A percentile compares a stretch with the other conserved stretches of the same genome.
phyloP scores from a whole-genome alignment of 2,113 vertebrate genomes.

The Rhadina sibilatrix region DNA sequence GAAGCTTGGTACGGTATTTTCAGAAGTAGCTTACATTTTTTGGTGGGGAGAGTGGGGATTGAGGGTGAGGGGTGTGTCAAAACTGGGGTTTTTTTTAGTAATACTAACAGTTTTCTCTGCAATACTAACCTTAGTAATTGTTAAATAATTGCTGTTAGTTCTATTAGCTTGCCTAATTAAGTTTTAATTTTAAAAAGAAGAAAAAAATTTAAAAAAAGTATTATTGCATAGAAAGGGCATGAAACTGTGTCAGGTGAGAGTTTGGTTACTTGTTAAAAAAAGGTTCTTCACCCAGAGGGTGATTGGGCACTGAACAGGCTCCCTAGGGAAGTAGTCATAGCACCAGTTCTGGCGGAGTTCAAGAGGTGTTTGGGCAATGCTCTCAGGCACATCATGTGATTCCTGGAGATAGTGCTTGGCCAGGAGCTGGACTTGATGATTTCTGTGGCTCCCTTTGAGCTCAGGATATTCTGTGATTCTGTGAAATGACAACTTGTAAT shows the following conservation, averaged over 20 bases:
- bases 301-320: neutral
- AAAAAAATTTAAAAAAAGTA: neutral
- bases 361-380: neutral
- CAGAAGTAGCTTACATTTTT: neutral
- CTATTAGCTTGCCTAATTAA: neutral
- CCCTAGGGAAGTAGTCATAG: neutral
- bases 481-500: neutral
- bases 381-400: neutral
- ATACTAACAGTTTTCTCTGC: neutral
- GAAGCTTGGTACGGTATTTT: conserved; percentile 81
- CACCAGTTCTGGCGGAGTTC: neutral
- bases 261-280: neutral
- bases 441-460: neutral
- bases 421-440: neutral
- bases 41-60: fast-evolving
- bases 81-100: neutral
- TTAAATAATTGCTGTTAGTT: neutral
- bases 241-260: neutral
- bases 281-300: neutral
- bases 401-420: neutral
- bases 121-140: neutral
- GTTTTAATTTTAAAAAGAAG: neutral
- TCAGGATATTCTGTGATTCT: neutral
- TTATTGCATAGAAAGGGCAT: neutral
- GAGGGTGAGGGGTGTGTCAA: fast-evolving